A percentile compares a stretch with the other conserved stretches of the same genome.
phyloP scores from a whole-genome alignment of 2,113 vertebrate species.

The Oryzias melastigma region DNA sequence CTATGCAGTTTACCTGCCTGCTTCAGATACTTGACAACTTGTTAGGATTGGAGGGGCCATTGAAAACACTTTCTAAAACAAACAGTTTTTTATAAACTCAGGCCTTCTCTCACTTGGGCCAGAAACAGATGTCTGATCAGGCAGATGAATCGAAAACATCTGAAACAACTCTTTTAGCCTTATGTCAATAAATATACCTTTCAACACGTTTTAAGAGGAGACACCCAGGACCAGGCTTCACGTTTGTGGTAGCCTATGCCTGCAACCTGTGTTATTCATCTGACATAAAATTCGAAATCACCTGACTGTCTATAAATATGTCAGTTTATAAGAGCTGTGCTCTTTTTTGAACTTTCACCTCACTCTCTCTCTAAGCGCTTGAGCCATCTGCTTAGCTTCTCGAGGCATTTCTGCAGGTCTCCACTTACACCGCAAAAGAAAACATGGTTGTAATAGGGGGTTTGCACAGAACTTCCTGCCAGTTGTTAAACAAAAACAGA shows the following conservation, averaged over 20 bases:
- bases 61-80: constrained; percentile 81
- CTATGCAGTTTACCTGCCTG: constrained; percentile 63
- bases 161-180: constrained; percentile 88
- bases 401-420: constrained; percentile 10
- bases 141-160: constrained; percentile 92
- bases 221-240: constrained; percentile 60
- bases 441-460: constrained; percentile 14
- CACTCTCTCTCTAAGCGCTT: background rate
- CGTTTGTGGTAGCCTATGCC: constrained; percentile 43
- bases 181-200: constrained; percentile 92
- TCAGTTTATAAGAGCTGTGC: background rate
- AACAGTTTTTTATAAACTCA: constrained; percentile 78
- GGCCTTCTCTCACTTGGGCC: constrained; percentile 77
- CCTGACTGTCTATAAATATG: background rate
- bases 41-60: constrained; percentile 79
- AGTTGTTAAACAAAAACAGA: constrained; percentile 35
- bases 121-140: constrained; percentile 89
- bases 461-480: constrained; percentile 13
- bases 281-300: background rate
- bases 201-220: constrained; percentile 79
- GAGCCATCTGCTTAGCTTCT: constrained; percentile 1
- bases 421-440: constrained; percentile 22
- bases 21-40: constrained; percentile 75
- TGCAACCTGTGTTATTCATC: constrained; percentile 23
- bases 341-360: background rate